A percentile compares a stretch with the other conserved stretches of the same genome.
phyloP scores from a whole-genome alignment of 2,888 invertebrate species.

The Leistus spinibarbis region DNA sequence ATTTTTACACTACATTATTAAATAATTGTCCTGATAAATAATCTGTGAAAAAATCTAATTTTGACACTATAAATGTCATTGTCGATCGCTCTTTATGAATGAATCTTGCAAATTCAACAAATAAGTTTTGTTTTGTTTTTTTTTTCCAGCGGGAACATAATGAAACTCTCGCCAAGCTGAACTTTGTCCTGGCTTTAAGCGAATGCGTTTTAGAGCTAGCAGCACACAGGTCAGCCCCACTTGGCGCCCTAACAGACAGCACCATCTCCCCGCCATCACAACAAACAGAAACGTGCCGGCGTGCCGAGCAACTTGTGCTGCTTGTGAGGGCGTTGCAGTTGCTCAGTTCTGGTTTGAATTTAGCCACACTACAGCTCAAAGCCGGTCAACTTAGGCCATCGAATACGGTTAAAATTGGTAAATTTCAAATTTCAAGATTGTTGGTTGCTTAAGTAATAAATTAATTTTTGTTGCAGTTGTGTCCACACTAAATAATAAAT shows the following conservation, averaged over 20 bases:
- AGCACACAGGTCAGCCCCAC: slow-evolving; percentile 77
- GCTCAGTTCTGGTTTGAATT: slow-evolving; percentile 89
- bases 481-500: slow-evolving; percentile 88
- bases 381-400: slow-evolving; percentile 87
- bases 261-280: slow-evolving; percentile 41
- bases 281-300: slow-evolving; percentile 57
- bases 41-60: too few species aligned
- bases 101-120: too few species aligned
- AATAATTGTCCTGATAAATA: too few species aligned
- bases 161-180: slow-evolving; percentile 94
- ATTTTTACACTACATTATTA: too few species aligned
- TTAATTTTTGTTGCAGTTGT: slow-evolving; percentile 68
- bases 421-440: slow-evolving; percentile 44
- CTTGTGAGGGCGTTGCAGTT: slow-evolving; percentile 91
- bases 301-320: slow-evolving; percentile 83
- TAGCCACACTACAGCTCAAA: slow-evolving; percentile 86
- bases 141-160: slow-evolving; percentile 85
- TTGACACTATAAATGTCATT: too few species aligned
- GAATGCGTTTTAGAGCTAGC: slow-evolving; percentile 93
- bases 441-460: background rate
- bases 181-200: slow-evolving; percentile 94
- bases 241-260: slow-evolving; percentile 58
- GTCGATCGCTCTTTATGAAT: too few species aligned
- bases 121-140: too few species aligned
- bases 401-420: slow-evolving; percentile 87